phyloP scores from a whole-genome alignment of 2,113 vertebrate genomes.

The Cyprinus carpio region DNA sequence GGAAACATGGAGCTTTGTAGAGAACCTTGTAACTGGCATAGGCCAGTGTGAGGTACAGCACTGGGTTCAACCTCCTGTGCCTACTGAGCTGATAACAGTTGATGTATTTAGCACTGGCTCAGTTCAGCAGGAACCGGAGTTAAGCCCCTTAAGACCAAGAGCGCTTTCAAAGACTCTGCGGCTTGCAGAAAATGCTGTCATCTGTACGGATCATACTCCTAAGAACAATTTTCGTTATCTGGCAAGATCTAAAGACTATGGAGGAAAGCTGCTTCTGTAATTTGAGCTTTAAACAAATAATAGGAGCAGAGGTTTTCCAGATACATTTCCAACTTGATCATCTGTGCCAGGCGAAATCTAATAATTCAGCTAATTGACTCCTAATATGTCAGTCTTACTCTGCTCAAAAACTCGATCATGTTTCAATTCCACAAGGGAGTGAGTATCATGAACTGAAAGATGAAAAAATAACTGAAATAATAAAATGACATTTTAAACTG shows the following conservation, averaged over 20 bases:
- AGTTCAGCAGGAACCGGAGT: conserved; percentile 87
- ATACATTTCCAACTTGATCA: conserved; percentile 38
- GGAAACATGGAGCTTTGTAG: background rate
- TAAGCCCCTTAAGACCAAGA: conserved; percentile 73
- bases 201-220: conserved; percentile 13
- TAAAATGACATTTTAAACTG: conserved; percentile 17
- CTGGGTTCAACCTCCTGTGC: conserved; percentile 84
- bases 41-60: conserved; percentile 46
- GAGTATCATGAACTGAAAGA: background rate
- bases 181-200: conserved; percentile 22
- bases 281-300: conserved; percentile 70
- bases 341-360: conserved; percentile 6
- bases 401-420: background rate
- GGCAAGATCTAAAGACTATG: conserved; percentile 50
- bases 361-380: conserved; percentile 38
- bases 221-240: background rate
- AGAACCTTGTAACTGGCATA: background rate
- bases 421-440: background rate
- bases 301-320: conserved; percentile 76
- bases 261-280: conserved; percentile 75
- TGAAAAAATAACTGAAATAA: background rate
- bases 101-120: conserved; percentile 78
- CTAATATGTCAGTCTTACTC: conserved; percentile 25
- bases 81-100: conserved; percentile 87
- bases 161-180: background rate